A percentile compares a stretch with the other conserved stretches of the same genome.
Conservation (phyloP, 2,113 vertebrate species). For the Cheilinus undulatus region DNA sequence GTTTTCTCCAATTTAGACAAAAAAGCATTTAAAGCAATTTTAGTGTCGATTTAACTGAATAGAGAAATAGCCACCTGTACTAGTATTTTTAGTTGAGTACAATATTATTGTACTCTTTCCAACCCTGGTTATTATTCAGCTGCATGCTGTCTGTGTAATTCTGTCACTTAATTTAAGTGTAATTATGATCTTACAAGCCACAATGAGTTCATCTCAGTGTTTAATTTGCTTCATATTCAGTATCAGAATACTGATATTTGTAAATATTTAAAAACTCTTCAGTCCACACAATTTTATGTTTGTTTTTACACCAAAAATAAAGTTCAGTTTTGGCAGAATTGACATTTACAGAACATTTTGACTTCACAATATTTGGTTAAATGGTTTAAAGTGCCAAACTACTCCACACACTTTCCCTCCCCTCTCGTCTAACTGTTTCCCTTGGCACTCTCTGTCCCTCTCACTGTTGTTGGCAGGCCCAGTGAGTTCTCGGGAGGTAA, state of each 20-base stretch:
- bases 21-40: too few relatives aligned
- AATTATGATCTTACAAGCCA: too few relatives aligned
- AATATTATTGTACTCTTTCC: too few relatives aligned
- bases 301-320: neutral
- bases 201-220: too few relatives aligned
- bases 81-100: too few relatives aligned
- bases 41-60: too few relatives aligned
- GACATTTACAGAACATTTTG: neutral
- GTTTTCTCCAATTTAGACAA: too few relatives aligned
- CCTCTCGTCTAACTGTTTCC: constrained; percentile 37
- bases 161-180: too few relatives aligned
- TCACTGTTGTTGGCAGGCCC: constrained; percentile 78
- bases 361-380: neutral
- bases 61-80: too few relatives aligned
- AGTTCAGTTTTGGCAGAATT: neutral
- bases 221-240: too few relatives aligned
- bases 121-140: too few relatives aligned
- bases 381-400: constrained; percentile 3
- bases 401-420: neutral
- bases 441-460: constrained; percentile 24
- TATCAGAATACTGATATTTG: neutral
- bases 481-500: constrained; percentile 79
- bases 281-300: neutral
- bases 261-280: neutral
- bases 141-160: too few relatives aligned